phyloP scores from a whole-genome alignment of 2,888 invertebrate species.

The Hirtodrosophila duncani region DNA sequence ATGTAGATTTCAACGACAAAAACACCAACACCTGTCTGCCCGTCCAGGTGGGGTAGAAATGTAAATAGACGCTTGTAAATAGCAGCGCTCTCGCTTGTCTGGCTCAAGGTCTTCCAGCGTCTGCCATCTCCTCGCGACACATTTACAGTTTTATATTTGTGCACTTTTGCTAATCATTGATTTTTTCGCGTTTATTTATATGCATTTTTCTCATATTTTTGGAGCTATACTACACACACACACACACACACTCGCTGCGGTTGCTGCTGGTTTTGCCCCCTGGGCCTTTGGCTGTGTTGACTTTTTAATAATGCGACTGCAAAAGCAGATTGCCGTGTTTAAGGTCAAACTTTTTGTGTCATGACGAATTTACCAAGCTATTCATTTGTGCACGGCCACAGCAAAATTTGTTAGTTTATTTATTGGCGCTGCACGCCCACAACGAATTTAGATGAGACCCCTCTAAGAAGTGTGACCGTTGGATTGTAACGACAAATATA shows the following conservation, averaged over 20 bases:
- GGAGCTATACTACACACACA: slow-evolving; percentile 22
- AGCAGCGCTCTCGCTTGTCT: slow-evolving; percentile 19
- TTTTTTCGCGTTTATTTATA: slow-evolving; percentile 47
- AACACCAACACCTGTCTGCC: slow-evolving; percentile 64
- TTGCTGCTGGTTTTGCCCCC: too few species aligned
- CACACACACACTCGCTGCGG: slow-evolving; percentile 6
- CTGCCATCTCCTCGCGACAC: background rate
- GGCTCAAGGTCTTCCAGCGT: slow-evolving; percentile 50
- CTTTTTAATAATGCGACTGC: too few species aligned
- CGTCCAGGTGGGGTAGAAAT: slow-evolving; percentile 64
- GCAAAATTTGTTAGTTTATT: too few species aligned
- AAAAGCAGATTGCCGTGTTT: too few species aligned
- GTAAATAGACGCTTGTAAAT: slow-evolving; percentile 57
- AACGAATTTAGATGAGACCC: too few species aligned
- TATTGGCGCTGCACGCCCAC: too few species aligned
- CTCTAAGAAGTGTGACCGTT: too few species aligned
- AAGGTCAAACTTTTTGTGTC: too few species aligned
- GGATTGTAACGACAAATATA: too few species aligned
- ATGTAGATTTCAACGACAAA: slow-evolving; percentile 5
- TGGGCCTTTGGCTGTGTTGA: too few species aligned
- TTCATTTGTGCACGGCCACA: too few species aligned
- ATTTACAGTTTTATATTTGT: slow-evolving; percentile 13
- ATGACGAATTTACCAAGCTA: too few species aligned
- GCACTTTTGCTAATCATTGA: slow-evolving; percentile 43
- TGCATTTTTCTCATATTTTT: slow-evolving; percentile 19